These are phyloP conservation scores for Borostomias antarcticus DNA, from an alignment of 2,797 vertebrate genomes.

Conservation along the genomic window DNA sequence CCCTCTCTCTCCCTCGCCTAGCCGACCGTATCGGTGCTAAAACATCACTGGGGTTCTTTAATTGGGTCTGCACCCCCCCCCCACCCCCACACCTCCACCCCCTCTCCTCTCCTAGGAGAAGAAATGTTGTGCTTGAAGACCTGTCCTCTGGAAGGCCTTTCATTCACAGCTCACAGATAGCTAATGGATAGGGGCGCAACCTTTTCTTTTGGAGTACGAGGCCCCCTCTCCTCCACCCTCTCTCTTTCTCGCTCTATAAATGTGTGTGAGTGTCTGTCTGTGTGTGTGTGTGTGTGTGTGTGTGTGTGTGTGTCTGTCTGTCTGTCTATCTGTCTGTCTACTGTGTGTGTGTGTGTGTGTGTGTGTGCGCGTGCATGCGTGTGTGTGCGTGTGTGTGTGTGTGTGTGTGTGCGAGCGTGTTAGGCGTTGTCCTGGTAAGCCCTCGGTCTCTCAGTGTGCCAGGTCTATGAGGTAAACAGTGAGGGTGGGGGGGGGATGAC, in stretches of 20 bases:
- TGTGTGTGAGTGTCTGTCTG: conserved; percentile 32
- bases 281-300: too few species aligned
- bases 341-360: too few species aligned
- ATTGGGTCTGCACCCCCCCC: conserved; percentile 62
- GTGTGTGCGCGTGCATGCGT: too few species aligned
- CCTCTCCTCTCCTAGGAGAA: conserved; percentile 10
- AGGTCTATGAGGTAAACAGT: too few species aligned
- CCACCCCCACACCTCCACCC: not conserved
- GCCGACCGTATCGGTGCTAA: conserved; percentile 54
- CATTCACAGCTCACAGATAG: conserved; percentile 58
- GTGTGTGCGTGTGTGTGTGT: too few species aligned
- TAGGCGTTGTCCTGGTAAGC: too few species aligned
- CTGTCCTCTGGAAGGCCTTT: conserved; percentile 52
- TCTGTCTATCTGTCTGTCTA: too few species aligned
- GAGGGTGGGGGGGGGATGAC: conserved; percentile 54
- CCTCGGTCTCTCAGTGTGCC: too few species aligned
- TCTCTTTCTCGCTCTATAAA: conserved; percentile 27
- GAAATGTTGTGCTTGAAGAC: conserved; percentile 57
- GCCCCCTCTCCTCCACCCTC: conserved; percentile 21
- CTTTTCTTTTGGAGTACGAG: conserved; percentile 36
- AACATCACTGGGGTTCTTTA: conserved; percentile 66
- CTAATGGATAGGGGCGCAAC: conserved; percentile 54
- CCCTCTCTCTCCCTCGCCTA: conserved; percentile 34
- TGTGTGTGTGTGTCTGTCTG: too few species aligned
- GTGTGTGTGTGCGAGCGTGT: too few species aligned